A percentile compares a stretch with the other conserved stretches of the same genome.
Conservation (phyloP, 2,113 vertebrate genomes). For the Gymnocephalus cernua region DNA sequence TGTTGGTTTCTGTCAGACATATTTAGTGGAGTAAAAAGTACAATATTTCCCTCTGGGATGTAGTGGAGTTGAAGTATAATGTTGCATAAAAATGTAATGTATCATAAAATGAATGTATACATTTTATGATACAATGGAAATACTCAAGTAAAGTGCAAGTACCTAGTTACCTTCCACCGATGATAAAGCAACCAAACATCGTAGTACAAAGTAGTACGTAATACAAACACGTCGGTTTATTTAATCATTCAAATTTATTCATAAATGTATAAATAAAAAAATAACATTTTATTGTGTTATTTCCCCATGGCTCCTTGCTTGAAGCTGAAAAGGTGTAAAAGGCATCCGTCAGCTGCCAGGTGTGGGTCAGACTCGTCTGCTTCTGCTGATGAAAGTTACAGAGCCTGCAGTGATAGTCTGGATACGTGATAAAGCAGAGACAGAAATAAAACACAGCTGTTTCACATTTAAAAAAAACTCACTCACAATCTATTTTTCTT, state of each 20-base stretch:
- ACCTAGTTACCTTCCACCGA: neutral
- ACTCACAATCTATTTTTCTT: neutral
- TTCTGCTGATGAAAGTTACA: slow-evolving; percentile 84
- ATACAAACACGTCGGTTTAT: neutral
- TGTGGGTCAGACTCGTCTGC: slow-evolving; percentile 78
- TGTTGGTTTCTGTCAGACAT: neutral
- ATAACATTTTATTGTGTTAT: neutral
- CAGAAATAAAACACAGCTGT: neutral
- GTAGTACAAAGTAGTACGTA: no score
- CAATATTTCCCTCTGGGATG: neutral
- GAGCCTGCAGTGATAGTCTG: slow-evolving; percentile 84
- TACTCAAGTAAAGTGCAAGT: neutral
- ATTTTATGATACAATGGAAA: neutral
- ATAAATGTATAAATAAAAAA: neutral
- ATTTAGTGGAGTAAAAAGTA: neutral
- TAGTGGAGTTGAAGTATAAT: neutral
- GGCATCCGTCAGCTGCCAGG: neutral
- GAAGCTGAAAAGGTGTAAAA: neutral
- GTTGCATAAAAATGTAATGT: no score
- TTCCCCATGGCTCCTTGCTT: neutral
- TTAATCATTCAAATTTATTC: slow-evolving; percentile 20
- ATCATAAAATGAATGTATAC: no score
- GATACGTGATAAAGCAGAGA: slow-evolving; percentile 17
- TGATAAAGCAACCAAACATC: neutral
- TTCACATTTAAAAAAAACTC: neutral